Conservation (phyloP, 2,797 vertebrate species). For the Arctocebus calabarensis region DNA sequence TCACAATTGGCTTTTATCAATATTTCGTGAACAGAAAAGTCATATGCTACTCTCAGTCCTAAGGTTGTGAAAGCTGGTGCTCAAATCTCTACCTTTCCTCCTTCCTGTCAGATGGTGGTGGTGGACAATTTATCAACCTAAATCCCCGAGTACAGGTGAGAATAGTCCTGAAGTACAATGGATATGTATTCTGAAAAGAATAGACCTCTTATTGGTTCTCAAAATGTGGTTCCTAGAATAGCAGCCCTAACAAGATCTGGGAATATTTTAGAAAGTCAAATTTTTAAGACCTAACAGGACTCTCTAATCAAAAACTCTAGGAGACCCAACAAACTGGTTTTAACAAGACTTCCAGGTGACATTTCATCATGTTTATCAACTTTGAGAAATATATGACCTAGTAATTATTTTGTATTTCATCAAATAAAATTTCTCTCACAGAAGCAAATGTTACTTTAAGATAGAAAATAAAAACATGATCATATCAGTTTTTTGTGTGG, state of each 20-base stretch:
- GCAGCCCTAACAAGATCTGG: neutral
- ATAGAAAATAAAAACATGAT: neutral
- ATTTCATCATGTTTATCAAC: neutral
- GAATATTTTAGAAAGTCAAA: neutral
- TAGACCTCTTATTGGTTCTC: neutral
- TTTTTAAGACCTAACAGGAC: neutral
- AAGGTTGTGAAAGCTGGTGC: neutral
- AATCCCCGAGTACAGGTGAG: neutral
- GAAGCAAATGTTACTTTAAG: neutral
- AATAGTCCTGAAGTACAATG: neutral
- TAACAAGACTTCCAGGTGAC: neutral
- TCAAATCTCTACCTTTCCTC: neutral
- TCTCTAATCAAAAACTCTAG: neutral
- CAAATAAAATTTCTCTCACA: neutral
- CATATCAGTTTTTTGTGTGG: accelerated
- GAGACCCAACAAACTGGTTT: neutral
- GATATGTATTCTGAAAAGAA: neutral
- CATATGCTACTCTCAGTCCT: neutral
- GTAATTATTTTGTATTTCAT: neutral
- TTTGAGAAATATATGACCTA: neutral
- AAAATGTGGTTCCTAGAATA: neutral
- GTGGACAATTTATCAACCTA: neutral
- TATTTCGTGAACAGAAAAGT: neutral
- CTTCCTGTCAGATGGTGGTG: neutral
- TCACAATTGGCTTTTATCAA: neutral